phyloP scores from a whole-genome alignment of 2,797 vertebrate species.

The Picus viridis region DNA sequence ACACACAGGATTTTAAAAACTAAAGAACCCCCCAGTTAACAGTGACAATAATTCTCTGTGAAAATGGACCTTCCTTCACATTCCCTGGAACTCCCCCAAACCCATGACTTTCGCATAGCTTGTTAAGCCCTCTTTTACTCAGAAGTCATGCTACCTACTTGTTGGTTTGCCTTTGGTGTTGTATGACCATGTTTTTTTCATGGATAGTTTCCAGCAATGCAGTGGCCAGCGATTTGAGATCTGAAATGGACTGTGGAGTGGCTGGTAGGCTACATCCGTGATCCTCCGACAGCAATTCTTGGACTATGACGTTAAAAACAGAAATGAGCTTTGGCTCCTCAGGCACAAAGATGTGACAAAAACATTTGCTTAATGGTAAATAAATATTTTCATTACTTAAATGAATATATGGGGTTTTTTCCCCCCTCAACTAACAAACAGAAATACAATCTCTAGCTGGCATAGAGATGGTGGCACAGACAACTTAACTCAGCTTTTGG shows the following conservation, averaged over 20 bases:
- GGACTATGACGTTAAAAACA: slow-evolving; percentile 75
- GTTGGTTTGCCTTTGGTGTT: slow-evolving; percentile 98
- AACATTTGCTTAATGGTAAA: not conserved
- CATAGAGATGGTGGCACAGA: not conserved
- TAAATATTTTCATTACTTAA: not conserved
- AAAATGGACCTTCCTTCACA: not conserved
- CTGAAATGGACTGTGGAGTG: slow-evolving; percentile 95
- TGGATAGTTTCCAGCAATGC: slow-evolving; percentile 97
- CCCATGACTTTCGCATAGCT: not conserved
- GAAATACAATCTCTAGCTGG: not conserved
- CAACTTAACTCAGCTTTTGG: slow-evolving; percentile 1
- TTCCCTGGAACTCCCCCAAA: not conserved
- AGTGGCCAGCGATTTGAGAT: slow-evolving; percentile 96
- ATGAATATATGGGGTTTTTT: not conserved
- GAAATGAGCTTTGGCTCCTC: slow-evolving; percentile 3
- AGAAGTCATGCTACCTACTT: slow-evolving; percentile 81
- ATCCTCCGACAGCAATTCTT: slow-evolving; percentile 89
- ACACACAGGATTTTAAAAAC: not conserved
- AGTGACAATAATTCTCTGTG: not conserved
- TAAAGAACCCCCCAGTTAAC: not conserved
- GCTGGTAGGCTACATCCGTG: slow-evolving; percentile 94
- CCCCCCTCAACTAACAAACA: not conserved
- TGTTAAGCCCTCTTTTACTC: not conserved
- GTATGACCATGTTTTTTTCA: slow-evolving; percentile 98
- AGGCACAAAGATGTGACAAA: not conserved